Conservation (phyloP, 2,888 invertebrate genomes). For the Drosophila lacicola region DNA sequence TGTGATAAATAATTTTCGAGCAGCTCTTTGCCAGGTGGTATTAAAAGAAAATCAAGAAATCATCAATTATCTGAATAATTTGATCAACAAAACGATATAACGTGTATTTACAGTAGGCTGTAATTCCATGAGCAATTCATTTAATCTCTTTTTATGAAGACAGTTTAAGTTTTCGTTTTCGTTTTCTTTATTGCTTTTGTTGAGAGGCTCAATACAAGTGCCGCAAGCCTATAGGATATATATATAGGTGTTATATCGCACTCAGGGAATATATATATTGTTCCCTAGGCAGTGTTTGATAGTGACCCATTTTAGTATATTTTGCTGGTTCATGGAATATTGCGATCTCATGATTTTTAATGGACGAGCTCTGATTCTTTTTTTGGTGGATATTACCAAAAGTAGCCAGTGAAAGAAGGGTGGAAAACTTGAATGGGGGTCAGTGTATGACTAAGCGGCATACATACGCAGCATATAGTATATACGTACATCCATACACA, state of each 20-base stretch:
- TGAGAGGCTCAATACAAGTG: background rate
- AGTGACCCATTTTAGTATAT: constrained; percentile 26
- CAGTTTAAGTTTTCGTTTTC: background rate
- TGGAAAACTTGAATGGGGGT: background rate
- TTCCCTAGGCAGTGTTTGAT: constrained; percentile 43
- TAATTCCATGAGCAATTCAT: constrained; percentile 16
- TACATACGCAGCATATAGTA: constrained; percentile 15
- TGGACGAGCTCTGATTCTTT: constrained; percentile 44
- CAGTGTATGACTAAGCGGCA: constrained; percentile 7
- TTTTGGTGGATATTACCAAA: constrained; percentile 2
- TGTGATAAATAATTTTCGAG: constrained; percentile 30
- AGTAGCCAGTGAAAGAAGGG: background rate
- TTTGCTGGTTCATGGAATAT: constrained; percentile 2
- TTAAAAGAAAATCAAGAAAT: background rate
- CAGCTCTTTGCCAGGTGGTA: background rate
- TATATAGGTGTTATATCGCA: constrained; percentile 8
- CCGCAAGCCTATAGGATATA: constrained; percentile 7
- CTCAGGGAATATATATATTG: constrained; percentile 7
- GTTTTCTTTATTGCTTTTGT: no score
- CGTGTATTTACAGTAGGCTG: constrained; percentile 40
- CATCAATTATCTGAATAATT: background rate
- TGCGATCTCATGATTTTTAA: constrained; percentile 9
- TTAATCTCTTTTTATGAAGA: constrained; percentile 4
- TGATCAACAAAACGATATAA: constrained; percentile 7
- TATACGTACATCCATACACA: constrained; percentile 2